Conservation (phyloP, 2,113 vertebrate species). For the Synodontis membranacea region DNA sequence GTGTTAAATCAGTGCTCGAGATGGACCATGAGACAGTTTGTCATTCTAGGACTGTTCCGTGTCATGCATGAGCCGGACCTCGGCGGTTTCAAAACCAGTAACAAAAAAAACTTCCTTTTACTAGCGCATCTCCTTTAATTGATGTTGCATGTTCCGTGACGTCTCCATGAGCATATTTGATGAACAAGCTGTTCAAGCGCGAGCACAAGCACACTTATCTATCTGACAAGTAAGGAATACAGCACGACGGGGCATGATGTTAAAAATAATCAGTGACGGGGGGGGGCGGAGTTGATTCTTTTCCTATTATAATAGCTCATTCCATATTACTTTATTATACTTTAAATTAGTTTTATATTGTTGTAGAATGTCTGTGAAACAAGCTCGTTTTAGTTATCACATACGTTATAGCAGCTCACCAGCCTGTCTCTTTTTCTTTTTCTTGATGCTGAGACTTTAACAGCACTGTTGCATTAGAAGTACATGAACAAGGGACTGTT, state of each 20-base stretch:
- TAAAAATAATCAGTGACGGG: neutral
- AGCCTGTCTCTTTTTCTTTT: neutral
- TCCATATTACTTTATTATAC: neutral
- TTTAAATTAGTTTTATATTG: neutral
- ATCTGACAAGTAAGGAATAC: neutral
- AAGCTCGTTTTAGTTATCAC: neutral
- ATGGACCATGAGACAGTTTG: neutral
- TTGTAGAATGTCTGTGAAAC: neutral
- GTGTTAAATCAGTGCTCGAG: conserved; percentile 12
- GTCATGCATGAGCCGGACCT: neutral
- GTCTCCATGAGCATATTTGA: neutral
- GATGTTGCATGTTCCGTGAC: neutral
- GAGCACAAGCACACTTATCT: neutral
- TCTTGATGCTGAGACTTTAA: neutral
- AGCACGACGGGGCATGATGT: neutral
- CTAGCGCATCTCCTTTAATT: neutral
- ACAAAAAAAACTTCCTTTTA: neutral
- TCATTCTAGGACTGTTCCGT: neutral
- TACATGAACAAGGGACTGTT: neutral
- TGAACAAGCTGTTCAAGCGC: neutral
- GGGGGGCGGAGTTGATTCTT: neutral
- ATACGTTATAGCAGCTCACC: neutral
- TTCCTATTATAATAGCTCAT: neutral
- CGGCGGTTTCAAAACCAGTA: neutral
- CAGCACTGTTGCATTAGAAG: neutral